Evolutionary conservation across 1,140 invertebrate genomes (phyloP), one percentile per base, ranked within the genome.

Genomic region (Battus philenor): DNA sequence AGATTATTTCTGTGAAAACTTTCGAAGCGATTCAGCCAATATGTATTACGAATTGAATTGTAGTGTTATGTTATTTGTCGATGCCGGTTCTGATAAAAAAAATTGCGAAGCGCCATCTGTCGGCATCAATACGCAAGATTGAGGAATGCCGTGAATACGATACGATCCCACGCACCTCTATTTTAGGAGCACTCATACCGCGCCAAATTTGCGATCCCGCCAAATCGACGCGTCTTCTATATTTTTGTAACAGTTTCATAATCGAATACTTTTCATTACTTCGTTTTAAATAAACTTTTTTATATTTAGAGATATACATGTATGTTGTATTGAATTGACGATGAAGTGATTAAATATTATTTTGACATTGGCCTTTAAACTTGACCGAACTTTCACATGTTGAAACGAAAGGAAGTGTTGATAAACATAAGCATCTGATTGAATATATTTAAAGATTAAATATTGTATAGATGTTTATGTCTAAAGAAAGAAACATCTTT

Each of bases 171-270:
- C 63, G 61, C 55, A 58, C 49, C 49, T 41, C 80, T 85, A 85
- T 85, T 85, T 85, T 68, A 44, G 66, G 64, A 68, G 43, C 62
- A 54, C 67, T 59, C 65, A 59, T 53, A 65, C 39, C 77, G 73
- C 63, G 79, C 81, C 79, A 83, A 85, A 82, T 82, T 82, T 82
- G 78, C 80, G 66, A 84, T 77, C 63, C 65, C 66, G 63, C 72
- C 69, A 74, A 78, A 72, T 74, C 68, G 72, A 75, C 64, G 64
- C 69, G 68, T 65, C 68, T 70, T 58, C 62, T 57, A 63, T 82
- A 82, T 85, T 83, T 85, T 78, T 61, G 72, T 74, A 72, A 54
- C 61, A 48, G 64, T 83, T 83, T 81, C 81, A 74, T 66, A 81
- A 83, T 68, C 51, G 26, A n/a, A 43, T 54, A 61, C 63, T 72